phyloP scores from a whole-genome alignment of 2,113 vertebrate genomes.

The Chaetops frenatus region DNA sequence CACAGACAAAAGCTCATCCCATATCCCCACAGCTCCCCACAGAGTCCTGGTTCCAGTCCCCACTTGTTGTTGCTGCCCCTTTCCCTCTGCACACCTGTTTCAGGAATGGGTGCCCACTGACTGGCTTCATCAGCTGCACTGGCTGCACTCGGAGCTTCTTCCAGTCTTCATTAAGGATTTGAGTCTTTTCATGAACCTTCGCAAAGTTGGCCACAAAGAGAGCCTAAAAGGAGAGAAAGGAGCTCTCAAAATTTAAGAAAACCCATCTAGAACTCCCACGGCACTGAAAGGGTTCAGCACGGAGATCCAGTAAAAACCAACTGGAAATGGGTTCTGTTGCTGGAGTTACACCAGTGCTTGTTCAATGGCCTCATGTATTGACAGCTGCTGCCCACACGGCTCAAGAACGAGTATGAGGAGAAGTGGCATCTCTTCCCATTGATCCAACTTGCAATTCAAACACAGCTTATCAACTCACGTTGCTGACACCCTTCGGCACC shows the following conservation, averaged over 20 bases:
- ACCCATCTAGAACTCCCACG: fast-evolving
- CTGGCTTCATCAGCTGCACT: conserved; percentile 81
- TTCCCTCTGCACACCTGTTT: conserved; percentile 79
- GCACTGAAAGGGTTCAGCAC: background rate
- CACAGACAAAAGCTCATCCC: background rate
- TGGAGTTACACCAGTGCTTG: background rate
- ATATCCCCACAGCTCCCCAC: background rate
- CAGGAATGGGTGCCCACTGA: conserved; percentile 75
- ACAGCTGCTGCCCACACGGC: fast-evolving
- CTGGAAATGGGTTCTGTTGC: background rate
- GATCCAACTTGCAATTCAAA: background rate
- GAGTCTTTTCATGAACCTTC: conserved; percentile 87
- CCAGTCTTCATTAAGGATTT: conserved; percentile 90
- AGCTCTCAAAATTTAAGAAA: background rate
- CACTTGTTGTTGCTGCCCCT: background rate
- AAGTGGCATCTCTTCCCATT: background rate
- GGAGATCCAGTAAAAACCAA: background rate
- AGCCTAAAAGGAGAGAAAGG: conserved; percentile 66
- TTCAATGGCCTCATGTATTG: fast-evolving
- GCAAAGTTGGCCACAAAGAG: conserved; percentile 88
- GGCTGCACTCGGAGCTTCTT: conserved; percentile 89
- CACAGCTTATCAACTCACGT: background rate
- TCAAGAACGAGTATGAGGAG: fast-evolving
- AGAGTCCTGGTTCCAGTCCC: background rate
- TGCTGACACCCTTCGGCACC: background rate